Evolutionary conservation across 1,140 invertebrate genomes (phyloP), one percentile per base, ranked within the genome.

Genomic region (Cyphomyrmex costatus): DNA sequence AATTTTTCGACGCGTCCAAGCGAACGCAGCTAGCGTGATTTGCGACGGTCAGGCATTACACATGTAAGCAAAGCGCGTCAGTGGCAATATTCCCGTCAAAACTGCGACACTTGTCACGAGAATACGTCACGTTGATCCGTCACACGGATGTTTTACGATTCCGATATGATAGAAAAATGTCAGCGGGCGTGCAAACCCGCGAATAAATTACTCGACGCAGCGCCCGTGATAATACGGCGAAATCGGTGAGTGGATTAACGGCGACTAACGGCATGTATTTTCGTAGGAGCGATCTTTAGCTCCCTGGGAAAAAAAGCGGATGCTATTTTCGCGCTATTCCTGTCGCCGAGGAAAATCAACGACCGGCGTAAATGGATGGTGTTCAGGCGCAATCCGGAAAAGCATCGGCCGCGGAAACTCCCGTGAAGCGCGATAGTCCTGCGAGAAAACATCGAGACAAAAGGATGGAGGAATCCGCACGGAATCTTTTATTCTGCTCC

Each of bases 401-500:
- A 85, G 73, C 88, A 68, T 88, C 80, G 80, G 82, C 51, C 66
- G 42, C 27, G 30, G 76, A 73, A 49, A 66, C 51, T 61, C 73
- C 56, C 36, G 88, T 89, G 76, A 61, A 74, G 80, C 74, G 73
- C 76, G 66, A 88, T 88, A 88, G 73, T 56, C 83, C 77, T 84
- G 86, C 66, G 80, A 89, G 86, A 65, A 83, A 85, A 88, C 80
- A 89, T 60, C 33, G 63, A 56, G 51, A 68, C 63, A 79, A 77
- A 53, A 65, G 65, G 56, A 86, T 53, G 53, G 63, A 89, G 68
- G 84, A 68, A 76, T 74, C 63, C 76, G 74, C 36, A 19, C 53
- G 7, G 12, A n/a, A 74, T 33, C 19, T 42, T 88, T 53, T 24
- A 30, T 16, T 82, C 42, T 12, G n/a, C 33, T 76, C 42, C 12